Evolutionary conservation across 2,888 invertebrate genomes (phyloP), one percentile per base, ranked within the genome.

Genomic region (Blomia tropicalis): DNA sequence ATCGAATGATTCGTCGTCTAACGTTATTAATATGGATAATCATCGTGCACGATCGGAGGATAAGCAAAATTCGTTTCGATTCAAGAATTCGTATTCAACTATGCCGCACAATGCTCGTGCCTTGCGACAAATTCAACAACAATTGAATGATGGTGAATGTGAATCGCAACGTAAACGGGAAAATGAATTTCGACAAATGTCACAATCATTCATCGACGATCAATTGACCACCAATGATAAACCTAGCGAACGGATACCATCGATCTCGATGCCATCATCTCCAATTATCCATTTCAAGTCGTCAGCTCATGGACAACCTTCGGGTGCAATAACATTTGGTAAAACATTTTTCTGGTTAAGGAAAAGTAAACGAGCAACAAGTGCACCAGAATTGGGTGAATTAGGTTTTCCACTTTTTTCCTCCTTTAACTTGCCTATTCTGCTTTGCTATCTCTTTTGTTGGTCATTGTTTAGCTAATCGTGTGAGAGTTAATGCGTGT

Each of bases 381-480:
- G 89, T 72, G 88, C 89, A 74, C 90, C 90, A 72, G 87, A 88
- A 79, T 78, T 91, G 88, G 89, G 89, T 89, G 77, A 75, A 66
- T 70, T 71, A 47, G 23, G 22, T 65, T 29, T 64, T 31, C 31
- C 43, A 29, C 29, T 61, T 60, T 59, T 59, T 63, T 23, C 43
- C 5, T 7, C 29, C 14, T 43, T 47, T 59, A 25, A 7, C 7
- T n/a, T 47, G 25, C 22, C 51, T 25, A 23, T 53, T 60, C 17
- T 43, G 14, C 11, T 30, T 59, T 62, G 58, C 32, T 3, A 31
- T 43, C 27, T 29, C 31, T 43, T 32, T 47, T 5, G 19, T 47
- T 47, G 17, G 53, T 43, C 14, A 19, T 54, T n/a, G 17, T 36
- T 41, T n/a, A 14, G 47, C 14, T 17, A 32, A 23, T 2, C n/a